phyloP scores from a whole-genome alignment of 53 echinoderm and acorn worm genomes.

The Temnopleurus reevesii region DNA sequence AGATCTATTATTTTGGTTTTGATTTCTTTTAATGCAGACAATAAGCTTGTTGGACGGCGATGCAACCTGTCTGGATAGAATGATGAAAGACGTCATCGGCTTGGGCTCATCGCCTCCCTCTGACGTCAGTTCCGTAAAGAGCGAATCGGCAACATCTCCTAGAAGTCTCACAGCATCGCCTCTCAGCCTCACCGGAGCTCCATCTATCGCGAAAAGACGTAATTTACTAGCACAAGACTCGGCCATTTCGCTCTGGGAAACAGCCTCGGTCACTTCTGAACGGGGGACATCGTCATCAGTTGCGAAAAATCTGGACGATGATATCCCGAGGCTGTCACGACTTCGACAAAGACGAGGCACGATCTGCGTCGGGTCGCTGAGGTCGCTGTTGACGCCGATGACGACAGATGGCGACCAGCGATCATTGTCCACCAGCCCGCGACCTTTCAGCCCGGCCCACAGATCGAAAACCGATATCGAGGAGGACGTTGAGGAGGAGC shows the following conservation, averaged over 20 bases:
- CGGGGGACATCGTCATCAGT: background rate
- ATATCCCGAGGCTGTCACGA: background rate
- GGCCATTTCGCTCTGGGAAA: conserved; percentile 7
- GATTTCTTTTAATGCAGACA: conserved; percentile 11
- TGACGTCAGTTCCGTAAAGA: conserved; percentile 18
- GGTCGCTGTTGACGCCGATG: background rate
- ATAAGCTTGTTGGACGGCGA: conserved; percentile 17
- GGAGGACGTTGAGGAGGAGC: conserved; percentile 48
- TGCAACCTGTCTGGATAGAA: background rate
- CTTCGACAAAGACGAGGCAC: conserved; percentile 13
- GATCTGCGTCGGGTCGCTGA: conserved; percentile 29
- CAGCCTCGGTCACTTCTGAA: conserved; percentile 7
- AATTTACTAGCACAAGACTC: background rate
- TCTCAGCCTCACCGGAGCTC: background rate
- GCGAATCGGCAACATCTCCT: background rate
- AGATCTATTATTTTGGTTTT: background rate
- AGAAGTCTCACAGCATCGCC: background rate
- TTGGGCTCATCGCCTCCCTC: background rate
- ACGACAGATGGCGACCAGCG: background rate
- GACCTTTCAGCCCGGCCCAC: background rate
- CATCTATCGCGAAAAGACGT: background rate
- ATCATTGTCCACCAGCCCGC: background rate
- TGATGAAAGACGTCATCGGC: background rate
- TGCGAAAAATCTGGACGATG: background rate
- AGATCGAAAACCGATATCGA: conserved; percentile 45